Conservation (phyloP, 2,888 invertebrate species). For the Hydrotaea diabolus region DNA sequence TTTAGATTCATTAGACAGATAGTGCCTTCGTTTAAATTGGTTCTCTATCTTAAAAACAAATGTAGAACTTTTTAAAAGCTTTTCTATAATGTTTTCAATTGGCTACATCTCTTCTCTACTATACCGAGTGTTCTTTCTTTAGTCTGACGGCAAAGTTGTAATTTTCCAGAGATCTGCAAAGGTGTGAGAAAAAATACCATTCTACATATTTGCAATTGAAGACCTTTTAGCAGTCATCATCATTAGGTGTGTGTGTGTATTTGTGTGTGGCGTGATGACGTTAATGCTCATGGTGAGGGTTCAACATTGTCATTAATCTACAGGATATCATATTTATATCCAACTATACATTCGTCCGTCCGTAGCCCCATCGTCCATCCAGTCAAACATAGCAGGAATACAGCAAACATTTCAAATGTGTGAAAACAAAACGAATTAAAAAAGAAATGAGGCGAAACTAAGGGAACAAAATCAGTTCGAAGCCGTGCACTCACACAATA, state of each 20-base stretch:
- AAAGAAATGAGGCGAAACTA: not conserved
- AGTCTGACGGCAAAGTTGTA: too few relatives aligned
- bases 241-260: not conserved
- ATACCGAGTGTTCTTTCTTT: too few relatives aligned
- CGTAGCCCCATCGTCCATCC: not conserved
- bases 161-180: not conserved
- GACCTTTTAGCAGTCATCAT: not conserved
- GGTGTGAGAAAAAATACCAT: slow-evolving; percentile 8
- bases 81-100: too few relatives aligned
- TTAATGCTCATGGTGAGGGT: slow-evolving; percentile 1
- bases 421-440: slow-evolving; percentile 20
- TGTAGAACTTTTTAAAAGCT: too few relatives aligned
- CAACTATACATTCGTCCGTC: not conserved
- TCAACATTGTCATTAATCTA: slow-evolving; percentile 17
- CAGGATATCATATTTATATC: slow-evolving; percentile 28
- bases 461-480: slow-evolving; percentile 2
- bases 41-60: too few relatives aligned
- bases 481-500: not conserved
- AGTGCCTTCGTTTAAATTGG: too few relatives aligned
- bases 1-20: too few relatives aligned
- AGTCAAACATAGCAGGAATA: not conserved
- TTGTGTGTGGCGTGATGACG: not conserved
- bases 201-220: not conserved
- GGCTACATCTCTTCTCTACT: too few relatives aligned
- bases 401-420: slow-evolving; percentile 31